These are phyloP conservation scores for Trichoplusia ni DNA, from an alignment of 1,140 invertebrate genomes.

Conservation along the genomic window DNA sequence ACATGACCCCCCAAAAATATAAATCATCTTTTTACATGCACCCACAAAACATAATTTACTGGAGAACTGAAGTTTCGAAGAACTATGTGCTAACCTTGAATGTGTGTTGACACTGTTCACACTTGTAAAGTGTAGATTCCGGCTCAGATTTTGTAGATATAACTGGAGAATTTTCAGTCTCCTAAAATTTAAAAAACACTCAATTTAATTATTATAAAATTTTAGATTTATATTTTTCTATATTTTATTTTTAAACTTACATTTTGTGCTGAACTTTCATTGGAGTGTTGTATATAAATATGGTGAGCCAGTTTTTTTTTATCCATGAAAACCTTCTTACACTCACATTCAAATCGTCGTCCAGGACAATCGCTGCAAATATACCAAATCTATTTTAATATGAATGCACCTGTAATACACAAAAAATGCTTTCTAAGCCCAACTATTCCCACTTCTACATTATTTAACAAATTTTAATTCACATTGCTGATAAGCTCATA, in stretches of 20 bases:
- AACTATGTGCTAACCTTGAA: conserved; percentile 45
- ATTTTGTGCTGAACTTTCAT: neutral
- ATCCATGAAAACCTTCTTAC: conserved; percentile 36
- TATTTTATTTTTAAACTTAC: too few relatives aligned
- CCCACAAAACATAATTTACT: neutral
- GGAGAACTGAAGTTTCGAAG: neutral
- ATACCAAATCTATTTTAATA: neutral
- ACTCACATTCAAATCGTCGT: conserved; percentile 37
- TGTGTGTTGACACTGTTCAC: conserved; percentile 44
- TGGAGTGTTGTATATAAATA: conserved; percentile 29
- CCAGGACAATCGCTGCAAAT: conserved; percentile 31
- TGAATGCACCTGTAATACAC: too few relatives aligned
- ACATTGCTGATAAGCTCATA: too few relatives aligned
- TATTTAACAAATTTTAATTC: too few relatives aligned
- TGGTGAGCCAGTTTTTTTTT: conserved; percentile 38
- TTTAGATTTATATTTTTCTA: too few relatives aligned
- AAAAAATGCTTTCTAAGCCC: too few relatives aligned
- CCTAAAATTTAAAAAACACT: conserved; percentile 21
- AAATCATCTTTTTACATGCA: neutral
- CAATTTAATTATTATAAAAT: too few relatives aligned
- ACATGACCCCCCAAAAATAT: too few relatives aligned
- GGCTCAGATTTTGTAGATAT: neutral
- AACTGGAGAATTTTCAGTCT: conserved; percentile 6
- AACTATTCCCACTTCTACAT: too few relatives aligned
- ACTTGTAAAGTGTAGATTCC: conserved; percentile 34